phyloP scores from a whole-genome alignment of 2,888 invertebrate genomes.

The Andrena hattorfiana region DNA sequence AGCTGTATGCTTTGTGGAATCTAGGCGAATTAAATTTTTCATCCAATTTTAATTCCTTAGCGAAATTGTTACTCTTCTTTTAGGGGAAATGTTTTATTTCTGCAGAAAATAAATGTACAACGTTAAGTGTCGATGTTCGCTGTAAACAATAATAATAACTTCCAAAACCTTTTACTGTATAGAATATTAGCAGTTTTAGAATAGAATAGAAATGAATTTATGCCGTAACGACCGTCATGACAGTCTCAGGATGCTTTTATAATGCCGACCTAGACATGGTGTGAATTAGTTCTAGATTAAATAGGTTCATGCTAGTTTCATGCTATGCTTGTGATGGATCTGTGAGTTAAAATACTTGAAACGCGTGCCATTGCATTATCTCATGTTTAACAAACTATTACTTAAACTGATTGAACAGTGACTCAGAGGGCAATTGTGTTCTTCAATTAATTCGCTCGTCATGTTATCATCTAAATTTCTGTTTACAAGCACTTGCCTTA shows the following conservation, averaged over 20 bases:
- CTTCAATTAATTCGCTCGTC: not conserved
- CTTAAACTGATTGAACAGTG: conserved; percentile 21
- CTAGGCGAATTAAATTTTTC: too few relatives aligned
- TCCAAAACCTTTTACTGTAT: too few relatives aligned
- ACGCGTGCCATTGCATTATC: conserved; percentile 15
- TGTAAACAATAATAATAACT: not conserved
- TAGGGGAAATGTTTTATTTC: too few relatives aligned
- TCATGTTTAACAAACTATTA: conserved; percentile 20
- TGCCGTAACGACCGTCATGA: not conserved
- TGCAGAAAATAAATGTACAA: too few relatives aligned
- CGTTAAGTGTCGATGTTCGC: too few relatives aligned
- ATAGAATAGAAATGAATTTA: not conserved
- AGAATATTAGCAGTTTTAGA: not conserved
- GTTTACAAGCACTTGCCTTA: not conserved
- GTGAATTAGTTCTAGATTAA: conserved; percentile 46
- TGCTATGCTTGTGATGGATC: conserved; percentile 2
- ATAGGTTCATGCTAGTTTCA: conserved; percentile 36
- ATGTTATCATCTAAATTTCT: not conserved
- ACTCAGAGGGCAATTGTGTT: conserved; percentile 4
- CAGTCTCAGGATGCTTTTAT: not conserved
- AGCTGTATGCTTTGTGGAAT: too few relatives aligned
- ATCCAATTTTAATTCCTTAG: too few relatives aligned
- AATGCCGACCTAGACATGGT: not conserved
- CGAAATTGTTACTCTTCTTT: too few relatives aligned
- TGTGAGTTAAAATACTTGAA: conserved; percentile 5